A percentile compares a stretch with the other conserved stretches of the same genome.
Conservation (phyloP, 2,888 invertebrate species). For the Alviniconcha strummeri region DNA sequence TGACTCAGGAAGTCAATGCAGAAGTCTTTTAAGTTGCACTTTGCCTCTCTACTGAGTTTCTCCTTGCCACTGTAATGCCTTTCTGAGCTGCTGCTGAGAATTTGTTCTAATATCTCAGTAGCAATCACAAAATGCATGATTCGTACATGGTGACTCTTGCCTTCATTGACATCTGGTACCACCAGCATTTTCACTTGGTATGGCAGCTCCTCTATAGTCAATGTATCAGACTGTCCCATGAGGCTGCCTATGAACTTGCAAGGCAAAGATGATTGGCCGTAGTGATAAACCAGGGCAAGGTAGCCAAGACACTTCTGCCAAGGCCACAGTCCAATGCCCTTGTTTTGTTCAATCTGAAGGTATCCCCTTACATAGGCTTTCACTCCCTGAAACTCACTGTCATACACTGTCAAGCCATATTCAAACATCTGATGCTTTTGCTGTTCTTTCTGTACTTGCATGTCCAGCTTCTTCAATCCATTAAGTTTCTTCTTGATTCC, state of each 20-base stretch:
- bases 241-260: constrained; percentile 44
- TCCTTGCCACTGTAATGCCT: too few species aligned
- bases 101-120: constrained; percentile 43
- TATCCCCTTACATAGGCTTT: background rate
- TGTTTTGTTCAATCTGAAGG: background rate
- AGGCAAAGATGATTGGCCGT: constrained; percentile 46
- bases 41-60: constrained; percentile 39
- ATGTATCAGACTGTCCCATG: constrained; percentile 28
- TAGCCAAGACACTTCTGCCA: constrained; percentile 42
- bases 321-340: background rate
- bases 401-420: background rate
- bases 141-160: constrained; percentile 38
- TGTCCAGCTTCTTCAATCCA: background rate
- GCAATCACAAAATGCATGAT: constrained; percentile 49
- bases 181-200: constrained; percentile 37
- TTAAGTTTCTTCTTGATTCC: constrained; percentile 19
- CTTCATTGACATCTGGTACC: constrained; percentile 37
- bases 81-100: background rate
- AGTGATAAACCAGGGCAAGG: constrained; percentile 46
- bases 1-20: constrained; percentile 45
- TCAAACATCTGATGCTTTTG: background rate
- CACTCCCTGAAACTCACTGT: background rate
- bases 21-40: constrained; percentile 40
- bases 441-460: background rate
- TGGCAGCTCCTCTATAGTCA: constrained; percentile 42